phyloP scores from a whole-genome alignment of 2,888 invertebrate species.

The Hoplodrina ambigua region DNA sequence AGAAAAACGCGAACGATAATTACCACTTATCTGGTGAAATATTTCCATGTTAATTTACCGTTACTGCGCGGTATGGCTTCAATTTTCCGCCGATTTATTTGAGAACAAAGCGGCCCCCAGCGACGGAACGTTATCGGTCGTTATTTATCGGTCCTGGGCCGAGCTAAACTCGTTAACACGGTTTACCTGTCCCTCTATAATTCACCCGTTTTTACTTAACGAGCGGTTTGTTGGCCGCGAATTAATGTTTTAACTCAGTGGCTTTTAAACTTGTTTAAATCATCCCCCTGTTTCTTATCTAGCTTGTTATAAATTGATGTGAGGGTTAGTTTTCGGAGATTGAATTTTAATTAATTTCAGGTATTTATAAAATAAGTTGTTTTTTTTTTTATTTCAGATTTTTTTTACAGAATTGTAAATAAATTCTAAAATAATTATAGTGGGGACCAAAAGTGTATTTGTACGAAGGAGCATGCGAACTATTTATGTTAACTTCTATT shows the following conservation, averaged over 20 bases:
- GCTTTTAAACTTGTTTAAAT: constrained; percentile 67
- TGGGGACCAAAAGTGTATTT: neutral
- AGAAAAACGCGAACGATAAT: constrained; percentile 58
- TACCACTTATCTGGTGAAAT: constrained; percentile 61
- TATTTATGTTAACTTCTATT: neutral
- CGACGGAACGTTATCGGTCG: constrained; percentile 75
- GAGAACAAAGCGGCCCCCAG: constrained; percentile 70
- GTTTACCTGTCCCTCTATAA: constrained; percentile 81
- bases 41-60: constrained; percentile 66
- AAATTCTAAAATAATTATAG: neutral
- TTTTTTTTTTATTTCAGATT: neutral
- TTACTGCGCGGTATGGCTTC: constrained; percentile 61
- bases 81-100: constrained; percentile 78
- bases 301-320: constrained; percentile 42
- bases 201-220: constrained; percentile 79
- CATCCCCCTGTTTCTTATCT: constrained; percentile 63
- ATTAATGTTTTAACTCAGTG: constrained; percentile 74
- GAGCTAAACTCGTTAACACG: constrained; percentile 80
- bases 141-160: constrained; percentile 76
- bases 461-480: neutral
- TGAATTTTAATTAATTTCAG: constrained; percentile 39
- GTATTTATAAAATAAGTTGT: neutral
- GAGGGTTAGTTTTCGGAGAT: constrained; percentile 38
- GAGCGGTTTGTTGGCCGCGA: constrained; percentile 77
- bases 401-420: neutral